phyloP scores from a whole-genome alignment of 2,113 vertebrate species.

The Oenanthe melanoleuca region DNA sequence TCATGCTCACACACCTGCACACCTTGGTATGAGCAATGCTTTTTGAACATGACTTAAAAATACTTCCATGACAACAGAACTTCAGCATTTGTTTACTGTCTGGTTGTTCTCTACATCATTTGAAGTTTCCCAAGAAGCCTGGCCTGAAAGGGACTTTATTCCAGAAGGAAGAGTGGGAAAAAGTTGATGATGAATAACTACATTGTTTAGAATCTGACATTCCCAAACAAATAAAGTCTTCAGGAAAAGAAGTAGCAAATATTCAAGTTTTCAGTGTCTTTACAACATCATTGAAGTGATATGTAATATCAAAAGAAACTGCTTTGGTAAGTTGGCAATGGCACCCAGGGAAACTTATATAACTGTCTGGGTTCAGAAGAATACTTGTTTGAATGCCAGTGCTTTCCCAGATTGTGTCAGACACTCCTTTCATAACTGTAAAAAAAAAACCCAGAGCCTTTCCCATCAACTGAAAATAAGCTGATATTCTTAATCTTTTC shows the following conservation, averaged over 20 bases:
- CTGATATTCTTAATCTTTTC: slow-evolving; percentile 53
- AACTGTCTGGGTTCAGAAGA: slow-evolving; percentile 56
- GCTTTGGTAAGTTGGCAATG: slow-evolving; percentile 33
- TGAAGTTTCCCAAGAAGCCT: slow-evolving; percentile 12
- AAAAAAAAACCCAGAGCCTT: slow-evolving; percentile 17
- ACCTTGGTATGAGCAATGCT: neutral
- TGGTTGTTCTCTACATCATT: neutral
- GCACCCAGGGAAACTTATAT: slow-evolving; percentile 41
- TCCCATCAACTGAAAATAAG: slow-evolving; percentile 53
- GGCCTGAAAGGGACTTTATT: neutral
- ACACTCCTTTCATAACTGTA: slow-evolving; percentile 33
- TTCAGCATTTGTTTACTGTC: slow-evolving; percentile 5
- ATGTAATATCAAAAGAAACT: neutral
- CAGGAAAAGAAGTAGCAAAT: neutral
- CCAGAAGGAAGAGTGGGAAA: neutral
- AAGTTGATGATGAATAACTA: slow-evolving; percentile 25
- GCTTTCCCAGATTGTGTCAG: slow-evolving; percentile 62
- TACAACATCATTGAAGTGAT: neutral
- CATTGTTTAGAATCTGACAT: neutral
- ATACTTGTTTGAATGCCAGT: slow-evolving; percentile 58
- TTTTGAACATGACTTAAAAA: neutral
- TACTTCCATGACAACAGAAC: neutral
- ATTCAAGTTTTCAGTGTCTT: slow-evolving; percentile 8
- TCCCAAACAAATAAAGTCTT: slow-evolving; percentile 14
- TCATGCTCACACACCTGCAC: neutral